These are phyloP conservation scores for Malaclemys terrapin DNA, from an alignment of 2,113 vertebrate species.

Conservation along the genomic window DNA sequence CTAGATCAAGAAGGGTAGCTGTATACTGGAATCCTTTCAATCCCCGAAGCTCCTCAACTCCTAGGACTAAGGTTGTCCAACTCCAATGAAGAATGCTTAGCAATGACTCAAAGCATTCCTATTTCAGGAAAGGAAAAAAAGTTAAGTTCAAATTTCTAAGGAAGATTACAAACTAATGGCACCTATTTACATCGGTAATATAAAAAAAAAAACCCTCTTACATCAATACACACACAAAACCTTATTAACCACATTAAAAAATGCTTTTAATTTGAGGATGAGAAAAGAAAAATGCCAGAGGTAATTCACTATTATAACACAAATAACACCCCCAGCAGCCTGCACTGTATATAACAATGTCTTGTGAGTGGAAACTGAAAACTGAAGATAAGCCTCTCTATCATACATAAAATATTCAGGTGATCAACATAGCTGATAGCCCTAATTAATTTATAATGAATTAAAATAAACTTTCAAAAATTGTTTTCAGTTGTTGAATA, in stretches of 20 bases:
- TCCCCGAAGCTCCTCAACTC: constrained; percentile 96
- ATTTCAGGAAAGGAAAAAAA: constrained; percentile 1
- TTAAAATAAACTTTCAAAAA: neutral
- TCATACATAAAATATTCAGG: neutral
- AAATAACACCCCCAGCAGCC: neutral
- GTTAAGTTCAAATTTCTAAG: neutral
- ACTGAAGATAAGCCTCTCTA: neutral
- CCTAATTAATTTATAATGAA: neutral
- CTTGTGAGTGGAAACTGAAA: neutral
- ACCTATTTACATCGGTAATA: neutral
- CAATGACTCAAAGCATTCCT: constrained; percentile 98
- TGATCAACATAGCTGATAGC: neutral
- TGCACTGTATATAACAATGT: neutral
- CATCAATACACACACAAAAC: neutral
- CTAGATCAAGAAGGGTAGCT: constrained; percentile 95
- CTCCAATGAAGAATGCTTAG: constrained; percentile 98
- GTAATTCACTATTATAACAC: neutral
- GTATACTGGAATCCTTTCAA: constrained; percentile 98
- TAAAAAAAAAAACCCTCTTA: neutral
- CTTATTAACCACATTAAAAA: neutral
- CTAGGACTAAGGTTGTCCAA: constrained; percentile 97
- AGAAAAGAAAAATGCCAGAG: neutral
- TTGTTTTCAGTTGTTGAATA: neutral
- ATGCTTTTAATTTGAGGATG: neutral
- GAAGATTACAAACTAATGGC: neutral